phyloP scores from a whole-genome alignment of 2,888 invertebrate genomes.

The Xylota segnis region DNA sequence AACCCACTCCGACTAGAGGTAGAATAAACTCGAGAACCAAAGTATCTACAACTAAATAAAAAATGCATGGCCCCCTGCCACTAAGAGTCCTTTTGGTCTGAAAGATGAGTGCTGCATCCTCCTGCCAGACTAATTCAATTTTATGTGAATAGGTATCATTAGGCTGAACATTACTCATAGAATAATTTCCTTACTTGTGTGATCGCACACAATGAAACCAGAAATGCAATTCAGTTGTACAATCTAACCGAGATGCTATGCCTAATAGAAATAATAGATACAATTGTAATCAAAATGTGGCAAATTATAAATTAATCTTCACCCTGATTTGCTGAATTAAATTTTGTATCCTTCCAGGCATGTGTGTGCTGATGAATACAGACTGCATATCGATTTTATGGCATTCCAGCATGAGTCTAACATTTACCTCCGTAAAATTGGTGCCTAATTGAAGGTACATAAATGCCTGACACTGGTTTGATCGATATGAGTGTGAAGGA shows the following conservation, averaged over 20 bases:
- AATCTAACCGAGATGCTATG: background rate
- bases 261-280: background rate
- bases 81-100: too few species aligned
- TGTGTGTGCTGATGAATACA: background rate
- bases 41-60: too few species aligned
- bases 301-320: conserved; percentile 7
- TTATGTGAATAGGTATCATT: background rate
- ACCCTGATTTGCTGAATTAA: background rate
- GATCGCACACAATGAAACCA: background rate
- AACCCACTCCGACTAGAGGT: too few species aligned
- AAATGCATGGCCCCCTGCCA: too few species aligned
- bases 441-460: background rate
- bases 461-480: conserved; percentile 8
- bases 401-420: background rate
- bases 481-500: background rate
- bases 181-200: background rate
- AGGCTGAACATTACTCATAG: background rate
- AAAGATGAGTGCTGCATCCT: too few species aligned
- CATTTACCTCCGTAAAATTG: background rate
- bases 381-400: background rate
- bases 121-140: background rate
- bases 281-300: conserved; percentile 10
- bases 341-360: background rate
- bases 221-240: conserved; percentile 1
- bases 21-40: too few species aligned